Conservation (phyloP, 2,797 vertebrate species). For the Cheirogaleus major region DNA sequence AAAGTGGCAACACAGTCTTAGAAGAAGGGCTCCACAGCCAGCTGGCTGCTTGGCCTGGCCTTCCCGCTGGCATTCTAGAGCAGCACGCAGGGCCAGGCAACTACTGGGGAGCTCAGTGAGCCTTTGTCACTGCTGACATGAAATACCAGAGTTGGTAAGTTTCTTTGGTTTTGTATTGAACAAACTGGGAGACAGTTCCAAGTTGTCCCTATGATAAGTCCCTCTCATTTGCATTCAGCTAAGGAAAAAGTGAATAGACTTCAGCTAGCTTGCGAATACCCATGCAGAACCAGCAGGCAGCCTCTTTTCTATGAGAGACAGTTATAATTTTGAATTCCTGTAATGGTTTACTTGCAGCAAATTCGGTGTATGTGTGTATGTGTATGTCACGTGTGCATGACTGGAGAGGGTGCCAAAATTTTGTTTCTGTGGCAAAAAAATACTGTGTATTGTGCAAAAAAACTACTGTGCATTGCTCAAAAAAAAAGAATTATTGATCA, state of each 20-base stretch:
- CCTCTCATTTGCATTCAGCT: not conserved
- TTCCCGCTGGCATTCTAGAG: slow-evolving; percentile 55
- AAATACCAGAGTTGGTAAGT: not conserved
- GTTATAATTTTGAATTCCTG: not conserved
- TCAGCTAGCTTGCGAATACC: not conserved
- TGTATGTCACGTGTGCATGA: not conserved
- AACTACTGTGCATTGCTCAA: not conserved
- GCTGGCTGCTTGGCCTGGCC: slow-evolving; percentile 67
- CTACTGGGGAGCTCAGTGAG: not conserved
- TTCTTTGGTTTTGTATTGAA: slow-evolving; percentile 50
- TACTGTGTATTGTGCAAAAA: not conserved
- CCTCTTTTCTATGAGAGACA: not conserved
- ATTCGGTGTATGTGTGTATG: not conserved
- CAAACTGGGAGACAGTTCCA: slow-evolving; percentile 37
- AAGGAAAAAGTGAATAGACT: not conserved
- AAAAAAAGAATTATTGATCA: not conserved
- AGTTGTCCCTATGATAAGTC: slow-evolving; percentile 18
- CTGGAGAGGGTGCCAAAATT: not conserved
- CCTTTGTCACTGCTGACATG: slow-evolving; percentile 35
- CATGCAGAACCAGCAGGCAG: not conserved
- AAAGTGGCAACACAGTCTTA: slow-evolving; percentile 73
- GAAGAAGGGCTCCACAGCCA: slow-evolving; percentile 70
- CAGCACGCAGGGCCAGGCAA: not conserved
- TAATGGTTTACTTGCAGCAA: slow-evolving; percentile 31
- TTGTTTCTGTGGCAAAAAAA: not conserved